Conservation (phyloP, 2,888 invertebrate species). For the Andrena praecox region DNA sequence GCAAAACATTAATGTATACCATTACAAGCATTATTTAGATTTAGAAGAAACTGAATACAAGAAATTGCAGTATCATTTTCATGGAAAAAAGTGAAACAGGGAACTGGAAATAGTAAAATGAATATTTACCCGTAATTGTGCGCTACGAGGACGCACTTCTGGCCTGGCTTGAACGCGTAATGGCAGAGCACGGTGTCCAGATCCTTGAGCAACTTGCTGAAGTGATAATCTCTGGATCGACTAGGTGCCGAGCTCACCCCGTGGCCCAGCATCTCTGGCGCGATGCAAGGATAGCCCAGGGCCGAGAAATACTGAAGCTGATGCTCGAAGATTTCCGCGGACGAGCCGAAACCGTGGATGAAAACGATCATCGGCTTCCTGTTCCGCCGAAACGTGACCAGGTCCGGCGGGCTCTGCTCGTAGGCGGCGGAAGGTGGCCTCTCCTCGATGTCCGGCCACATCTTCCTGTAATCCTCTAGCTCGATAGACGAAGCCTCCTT, state of each 20-base stretch:
- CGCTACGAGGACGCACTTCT: slow-evolving; percentile 88
- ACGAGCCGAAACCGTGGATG: slow-evolving; percentile 89
- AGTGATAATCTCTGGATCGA: slow-evolving; percentile 86
- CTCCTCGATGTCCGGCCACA: slow-evolving; percentile 65
- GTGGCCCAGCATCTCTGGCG: slow-evolving; percentile 89
- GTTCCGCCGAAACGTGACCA: slow-evolving; percentile 74
- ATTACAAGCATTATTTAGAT: too few relatives aligned
- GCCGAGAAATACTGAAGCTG: slow-evolving; percentile 87
- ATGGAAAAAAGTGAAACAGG: too few relatives aligned
- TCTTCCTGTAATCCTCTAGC: slow-evolving; percentile 69
- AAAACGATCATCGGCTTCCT: slow-evolving; percentile 87
- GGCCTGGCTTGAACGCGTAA: slow-evolving; percentile 86
- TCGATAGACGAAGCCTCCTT: slow-evolving; percentile 67
- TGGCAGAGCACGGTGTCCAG: slow-evolving; percentile 87
- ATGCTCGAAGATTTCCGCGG: slow-evolving; percentile 88
- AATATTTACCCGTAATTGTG: slow-evolving; percentile 89
- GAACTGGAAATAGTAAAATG: background rate
- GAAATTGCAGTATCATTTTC: background rate
- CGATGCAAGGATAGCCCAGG: slow-evolving; percentile 88
- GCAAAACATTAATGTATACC: too few relatives aligned
- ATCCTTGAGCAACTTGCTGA: slow-evolving; percentile 87
- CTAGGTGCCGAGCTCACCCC: slow-evolving; percentile 88
- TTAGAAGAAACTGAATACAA: background rate
- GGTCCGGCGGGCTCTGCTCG: slow-evolving; percentile 57
- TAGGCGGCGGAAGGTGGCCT: slow-evolving; percentile 21